Conservation (phyloP, 2,797 vertebrate genomes). For the Spatula clypeata region DNA sequence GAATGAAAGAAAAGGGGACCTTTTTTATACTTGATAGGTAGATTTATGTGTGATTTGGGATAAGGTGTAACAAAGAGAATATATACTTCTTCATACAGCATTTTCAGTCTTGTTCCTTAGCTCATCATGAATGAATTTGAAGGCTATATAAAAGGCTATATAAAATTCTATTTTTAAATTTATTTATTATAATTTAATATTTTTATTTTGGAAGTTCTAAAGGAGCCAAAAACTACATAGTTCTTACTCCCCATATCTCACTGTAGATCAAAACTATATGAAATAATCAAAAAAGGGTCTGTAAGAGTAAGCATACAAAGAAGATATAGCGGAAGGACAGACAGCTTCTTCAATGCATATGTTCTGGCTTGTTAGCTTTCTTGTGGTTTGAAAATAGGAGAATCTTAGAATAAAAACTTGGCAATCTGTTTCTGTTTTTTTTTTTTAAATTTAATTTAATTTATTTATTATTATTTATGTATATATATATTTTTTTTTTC, state of each 20-base stretch:
- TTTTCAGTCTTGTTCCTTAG: background rate
- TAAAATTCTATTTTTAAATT: background rate
- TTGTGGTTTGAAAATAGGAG: background rate
- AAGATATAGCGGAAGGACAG: background rate
- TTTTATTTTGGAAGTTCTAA: background rate
- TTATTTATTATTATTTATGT: too few relatives aligned
- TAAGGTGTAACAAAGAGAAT: background rate
- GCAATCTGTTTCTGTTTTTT: background rate
- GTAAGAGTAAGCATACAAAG: background rate
- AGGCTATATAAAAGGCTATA: background rate
- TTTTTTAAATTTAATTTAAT: too few relatives aligned
- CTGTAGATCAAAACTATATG: background rate
- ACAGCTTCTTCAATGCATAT: background rate
- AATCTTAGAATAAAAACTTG: background rate
- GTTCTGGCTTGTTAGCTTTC: background rate
- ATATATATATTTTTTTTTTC: background rate
- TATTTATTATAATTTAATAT: background rate
- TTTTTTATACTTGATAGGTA: background rate
- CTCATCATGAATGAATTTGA: background rate
- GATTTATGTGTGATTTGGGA: background rate
- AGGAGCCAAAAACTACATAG: background rate
- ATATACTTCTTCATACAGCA: background rate
- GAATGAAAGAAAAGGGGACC: background rate
- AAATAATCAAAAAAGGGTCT: background rate
- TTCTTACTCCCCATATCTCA: background rate